Base-by-base conservation (phyloP, 2,797 vertebrate species). In the Labeo calbasu region DNA sequence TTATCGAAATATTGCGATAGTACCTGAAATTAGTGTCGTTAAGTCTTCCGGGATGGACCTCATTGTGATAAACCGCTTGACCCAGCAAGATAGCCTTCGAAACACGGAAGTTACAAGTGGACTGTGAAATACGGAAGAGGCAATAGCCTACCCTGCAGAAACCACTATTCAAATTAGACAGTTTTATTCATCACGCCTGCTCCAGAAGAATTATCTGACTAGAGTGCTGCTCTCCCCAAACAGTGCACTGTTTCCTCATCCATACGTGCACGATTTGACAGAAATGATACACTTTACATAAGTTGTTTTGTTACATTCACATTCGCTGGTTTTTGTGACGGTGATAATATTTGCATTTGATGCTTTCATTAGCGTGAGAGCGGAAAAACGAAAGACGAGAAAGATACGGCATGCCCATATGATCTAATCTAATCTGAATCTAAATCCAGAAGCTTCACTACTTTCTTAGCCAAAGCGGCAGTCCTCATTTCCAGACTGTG, bases 11-110 rank as follows among this genome's bases (percentile, higher is more conserved):
- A 40, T 36, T 40, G 23, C 59, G 23, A 77, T 15, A 21, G 87
- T 93, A 96, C 95, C 95, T 94, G 94, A 88, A 36, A 96, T 89
- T 4, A 96, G 94, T 63, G 89, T 40, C 15, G 91, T 87, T 68
- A 96, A 72, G 78, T 96, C 95, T 80, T 95, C 95, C 2, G 94
- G 93, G 72, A 95, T 80, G 6, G 89, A 76, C 2, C 86, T 91
- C 95, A 96, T 96, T 7, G 50, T 80, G 82, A 50, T 63, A 21
- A 68, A 15, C 21, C 0, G 76, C 79, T 80, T 76, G 57, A 77
- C 66, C 73, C 82, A 79, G 69, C 40, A 12, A 81, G 53, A 78
- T 88, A 82, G 84, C 86, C 83, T 80, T 87, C 80, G 78, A 86
- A 88, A 88, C 81, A 87, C 86, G 90, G 90, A 91, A 93, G 92